Evolutionary conservation across 92 coral and sea anemone genomes (phyloP).

Genomic region (Desmophyllum pertusum): DNA sequence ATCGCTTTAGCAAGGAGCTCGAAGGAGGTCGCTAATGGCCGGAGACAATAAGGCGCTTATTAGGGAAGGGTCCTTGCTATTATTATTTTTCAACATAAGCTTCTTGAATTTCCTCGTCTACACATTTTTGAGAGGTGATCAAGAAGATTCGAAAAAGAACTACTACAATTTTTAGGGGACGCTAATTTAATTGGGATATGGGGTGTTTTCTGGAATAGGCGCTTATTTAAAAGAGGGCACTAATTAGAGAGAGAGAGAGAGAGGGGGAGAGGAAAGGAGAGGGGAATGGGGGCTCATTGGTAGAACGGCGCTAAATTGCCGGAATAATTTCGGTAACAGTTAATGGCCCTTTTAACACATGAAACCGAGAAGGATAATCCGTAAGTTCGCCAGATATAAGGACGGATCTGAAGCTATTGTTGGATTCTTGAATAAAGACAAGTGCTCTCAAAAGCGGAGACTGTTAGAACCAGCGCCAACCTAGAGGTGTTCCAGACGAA

Average conservation of each 20-base stretch:
- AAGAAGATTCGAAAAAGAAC: not conserved
- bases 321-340: not conserved
- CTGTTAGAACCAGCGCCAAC: not conserved
- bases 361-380: not conserved
- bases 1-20: not conserved
- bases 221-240: too few relatives aligned
- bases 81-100: not conserved
- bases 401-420: not conserved
- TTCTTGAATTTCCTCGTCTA: not conserved
- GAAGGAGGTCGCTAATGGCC: not conserved
- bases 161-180: too few relatives aligned
- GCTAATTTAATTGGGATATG: too few relatives aligned
- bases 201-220: too few relatives aligned
- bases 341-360: not conserved
- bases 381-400: not conserved
- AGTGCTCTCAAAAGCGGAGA: not conserved
- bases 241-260: too few relatives aligned
- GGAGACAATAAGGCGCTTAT: not conserved
- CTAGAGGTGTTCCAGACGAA: too few relatives aligned
- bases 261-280: too few relatives aligned
- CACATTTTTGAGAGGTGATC: not conserved
- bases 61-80: not conserved
- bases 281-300: too few relatives aligned
- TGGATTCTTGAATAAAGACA: not conserved
- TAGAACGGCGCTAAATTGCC: not conserved